Base-by-base conservation (phyloP, 2,888 invertebrate genomes). In the Halictus quadricinctus region DNA sequence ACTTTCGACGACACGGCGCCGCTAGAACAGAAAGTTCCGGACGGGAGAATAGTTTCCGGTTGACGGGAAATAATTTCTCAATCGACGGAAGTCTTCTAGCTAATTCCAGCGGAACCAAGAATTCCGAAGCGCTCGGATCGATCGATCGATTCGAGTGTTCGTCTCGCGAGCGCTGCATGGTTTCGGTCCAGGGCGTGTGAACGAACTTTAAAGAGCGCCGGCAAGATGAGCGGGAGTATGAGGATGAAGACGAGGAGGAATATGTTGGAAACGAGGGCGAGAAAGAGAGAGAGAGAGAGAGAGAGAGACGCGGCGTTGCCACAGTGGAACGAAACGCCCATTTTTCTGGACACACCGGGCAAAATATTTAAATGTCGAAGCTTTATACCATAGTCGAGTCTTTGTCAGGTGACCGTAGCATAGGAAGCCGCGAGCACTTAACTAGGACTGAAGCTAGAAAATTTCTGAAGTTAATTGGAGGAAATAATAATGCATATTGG, bases 71-170 rank as follows among this genome's bases (percentile, higher is more conserved):
- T 41, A 70, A 70, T 70, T 70, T 43, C 21, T n/a, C 70, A 43
- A 43, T 70, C n/a, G 36, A 43, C 43, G n/a, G 5, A 10, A 41
- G 41, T 70, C 43, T 41, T 21, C 41, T 12, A 43, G 69, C 69
- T 41, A 43, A 70, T 70, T 70, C 41, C 41, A 21, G 69, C 41
- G 69, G 41, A 70, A 70, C 69, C 21, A 43, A 41, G 77, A 64
- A 76, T 58, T 76, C 81, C 81, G 64, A 79, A 81, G 75, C 69
- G 81, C 36, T 78, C 25, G 48, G 64, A 70, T 70, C 70, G 41
- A 70, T 70, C 41, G 64, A 64, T 64, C 69, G 79, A 43, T 43
- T 43, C 43, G 43, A 70, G 43, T 13, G 43, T n/a, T 43, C 43
- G 41, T 41, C 36, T 69, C 69, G 41, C 41, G 69, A 69, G 15